Percentiles rank a stretch among this genome's conserved stretches.
phyloP scores from a whole-genome alignment of 2,113 vertebrate genomes.

The Apaloderma vittatum region DNA sequence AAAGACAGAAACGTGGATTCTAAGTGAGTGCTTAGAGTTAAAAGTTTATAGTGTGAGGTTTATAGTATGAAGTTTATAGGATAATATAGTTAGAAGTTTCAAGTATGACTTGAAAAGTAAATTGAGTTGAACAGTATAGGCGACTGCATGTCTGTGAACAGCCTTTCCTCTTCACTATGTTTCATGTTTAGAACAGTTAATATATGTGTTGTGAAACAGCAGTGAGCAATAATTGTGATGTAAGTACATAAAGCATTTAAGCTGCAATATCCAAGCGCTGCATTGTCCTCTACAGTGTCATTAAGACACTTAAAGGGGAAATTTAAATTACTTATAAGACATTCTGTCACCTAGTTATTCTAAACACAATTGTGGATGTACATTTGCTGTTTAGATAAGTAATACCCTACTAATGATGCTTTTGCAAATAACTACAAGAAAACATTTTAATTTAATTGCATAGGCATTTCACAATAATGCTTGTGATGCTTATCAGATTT shows the following conservation, averaged over 20 bases:
- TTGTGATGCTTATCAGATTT: neutral
- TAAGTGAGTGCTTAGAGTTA: neutral
- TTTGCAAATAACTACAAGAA: neutral
- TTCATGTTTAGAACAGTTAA: neutral
- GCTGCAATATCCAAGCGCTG: neutral
- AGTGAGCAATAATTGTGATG: neutral
- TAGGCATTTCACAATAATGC: neutral
- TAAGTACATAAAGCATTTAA: neutral
- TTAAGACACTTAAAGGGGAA: neutral
- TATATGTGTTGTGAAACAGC: neutral
- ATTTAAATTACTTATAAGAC: neutral
- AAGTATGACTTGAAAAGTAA: neutral
- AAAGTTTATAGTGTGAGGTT: neutral
- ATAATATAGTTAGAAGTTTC: too few relatives aligned
- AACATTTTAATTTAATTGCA: neutral
- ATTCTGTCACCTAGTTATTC: neutral
- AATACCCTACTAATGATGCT: neutral
- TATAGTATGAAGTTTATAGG: too few relatives aligned
- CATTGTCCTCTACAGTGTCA: neutral
- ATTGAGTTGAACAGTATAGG: neutral
- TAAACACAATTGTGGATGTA: neutral
- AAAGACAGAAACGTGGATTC: neutral
- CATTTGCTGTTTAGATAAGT: neutral
- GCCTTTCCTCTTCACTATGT: neutral
- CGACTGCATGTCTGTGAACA: neutral